Conservation (phyloP, 2,888 invertebrate species). For the Dasypolia templi region DNA sequence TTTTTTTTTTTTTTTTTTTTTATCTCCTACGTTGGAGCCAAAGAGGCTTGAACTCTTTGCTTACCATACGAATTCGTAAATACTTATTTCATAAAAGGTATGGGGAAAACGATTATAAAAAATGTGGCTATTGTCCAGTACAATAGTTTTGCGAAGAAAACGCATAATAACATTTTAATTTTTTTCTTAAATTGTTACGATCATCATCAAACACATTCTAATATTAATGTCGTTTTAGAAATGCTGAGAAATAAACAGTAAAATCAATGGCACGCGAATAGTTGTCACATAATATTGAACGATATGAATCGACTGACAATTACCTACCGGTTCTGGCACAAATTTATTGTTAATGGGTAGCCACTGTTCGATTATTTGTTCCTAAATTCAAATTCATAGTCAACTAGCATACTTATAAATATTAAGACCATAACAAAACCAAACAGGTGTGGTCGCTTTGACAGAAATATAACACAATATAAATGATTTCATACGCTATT, state of each 20-base stretch:
- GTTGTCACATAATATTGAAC: conserved; percentile 35
- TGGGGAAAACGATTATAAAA: not conserved
- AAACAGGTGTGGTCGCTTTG: conserved; percentile 55
- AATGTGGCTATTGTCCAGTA: not conserved
- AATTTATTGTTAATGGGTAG: conserved; percentile 54
- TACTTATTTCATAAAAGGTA: not conserved
- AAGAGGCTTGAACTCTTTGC: not conserved
- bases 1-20: too few species aligned
- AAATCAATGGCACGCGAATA: conserved; percentile 22
- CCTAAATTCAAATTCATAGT: conserved; percentile 47
- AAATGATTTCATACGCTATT: conserved; percentile 52
- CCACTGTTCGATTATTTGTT: conserved; percentile 46
- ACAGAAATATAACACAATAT: conserved; percentile 39
- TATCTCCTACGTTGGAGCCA: not conserved
- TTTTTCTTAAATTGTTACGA: not conserved
- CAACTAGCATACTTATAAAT: conserved; percentile 52
- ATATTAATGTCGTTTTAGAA: conserved; percentile 1
- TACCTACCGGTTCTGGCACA: conserved; percentile 24
- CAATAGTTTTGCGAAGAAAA: not conserved
- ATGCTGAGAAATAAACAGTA: conserved; percentile 17
- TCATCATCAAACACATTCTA: not conserved
- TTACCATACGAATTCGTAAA: not conserved
- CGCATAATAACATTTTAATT: not conserved
- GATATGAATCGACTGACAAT: conserved; percentile 28
- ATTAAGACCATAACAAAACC: conserved; percentile 53